Base-by-base conservation (phyloP, 2,797 vertebrate species). In the Crenichthys baileyi region DNA sequence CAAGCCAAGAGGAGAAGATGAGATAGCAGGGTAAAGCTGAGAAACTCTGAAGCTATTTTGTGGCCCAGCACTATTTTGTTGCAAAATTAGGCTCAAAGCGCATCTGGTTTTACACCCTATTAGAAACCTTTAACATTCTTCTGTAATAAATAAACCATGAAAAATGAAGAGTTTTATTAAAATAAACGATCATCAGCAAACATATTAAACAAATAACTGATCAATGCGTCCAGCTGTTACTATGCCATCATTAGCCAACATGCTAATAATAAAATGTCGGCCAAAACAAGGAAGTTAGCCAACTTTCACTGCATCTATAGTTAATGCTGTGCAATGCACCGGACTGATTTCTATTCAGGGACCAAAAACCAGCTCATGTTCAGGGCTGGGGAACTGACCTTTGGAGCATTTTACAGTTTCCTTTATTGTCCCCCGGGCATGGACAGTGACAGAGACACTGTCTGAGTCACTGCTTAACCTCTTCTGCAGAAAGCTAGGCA, bases 381-480 rank as follows among this genome's bases (percentile, higher is more conserved):
- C 67, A 67, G 88, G 85, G 85, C 81, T 84, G 91, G 79, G 81
- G 79, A 93, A 91, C 31, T 76, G 90, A 90, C 87, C 85, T 83
- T 80, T 13, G 80, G 87, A 84, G 84, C 77, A 83, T 87, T 82
- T 88, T 80, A 88, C 85, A 84, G 81, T 83, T 88, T 86, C 86
- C 70, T 71, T 87, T 81, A 86, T 65, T 41, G 85, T 92, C 91
- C 93, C 92, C 88, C 36, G 63, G 92, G 92, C 92, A 92, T 51
- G 68, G 79, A 88, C 44, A 26, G 88, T 80, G 90, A 90, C 83
- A 61, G 77, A 89, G 82, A 92, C 83, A 86, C 75, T 82, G 76
- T 91, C 83, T 90, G 91, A 93, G 86, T 94, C 93, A 93, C 85
- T 58, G 77, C 75, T 82, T 48, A 74, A 65, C 72, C 73, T 67